phyloP scores from a whole-genome alignment of 2,888 invertebrate genomes.

The Hirtodrosophila cameraria region DNA sequence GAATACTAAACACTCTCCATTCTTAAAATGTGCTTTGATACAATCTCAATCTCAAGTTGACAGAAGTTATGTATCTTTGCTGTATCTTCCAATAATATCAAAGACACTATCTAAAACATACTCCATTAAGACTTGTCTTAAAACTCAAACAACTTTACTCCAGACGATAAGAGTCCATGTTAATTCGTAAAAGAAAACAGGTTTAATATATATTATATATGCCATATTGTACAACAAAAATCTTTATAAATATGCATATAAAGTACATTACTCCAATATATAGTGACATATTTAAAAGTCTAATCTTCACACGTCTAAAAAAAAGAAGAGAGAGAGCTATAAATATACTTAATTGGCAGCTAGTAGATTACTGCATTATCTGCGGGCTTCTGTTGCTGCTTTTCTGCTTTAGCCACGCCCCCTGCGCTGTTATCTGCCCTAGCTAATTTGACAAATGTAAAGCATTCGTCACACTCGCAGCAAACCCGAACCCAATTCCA shows the following conservation, averaged over 20 bases:
- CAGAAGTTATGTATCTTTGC: no score
- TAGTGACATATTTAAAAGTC: neutral
- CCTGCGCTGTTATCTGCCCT: slow-evolving; percentile 36
- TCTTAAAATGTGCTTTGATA: no score
- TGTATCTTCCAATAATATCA: no score
- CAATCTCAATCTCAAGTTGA: no score
- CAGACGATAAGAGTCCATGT: no score
- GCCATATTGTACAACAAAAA: neutral
- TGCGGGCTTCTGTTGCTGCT: slow-evolving; percentile 20
- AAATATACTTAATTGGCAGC: slow-evolving; percentile 61
- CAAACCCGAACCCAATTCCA: no score
- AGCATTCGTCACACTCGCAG: slow-evolving; percentile 61
- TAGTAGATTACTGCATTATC: slow-evolving; percentile 61
- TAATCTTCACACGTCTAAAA: slow-evolving; percentile 31
- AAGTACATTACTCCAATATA: slow-evolving; percentile 12
- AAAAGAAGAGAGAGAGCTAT: slow-evolving; percentile 22
- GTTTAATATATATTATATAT: no score
- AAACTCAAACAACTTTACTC: no score
- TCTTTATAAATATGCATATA: neutral
- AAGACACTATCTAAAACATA: no score
- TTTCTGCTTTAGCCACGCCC: slow-evolving; percentile 25
- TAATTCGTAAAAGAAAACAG: no score
- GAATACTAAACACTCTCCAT: no score
- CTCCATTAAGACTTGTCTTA: no score
- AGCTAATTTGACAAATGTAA: slow-evolving; percentile 75